phyloP scores from a whole-genome alignment of 2,113 vertebrate species.

The Antidorcas marsupialis region DNA sequence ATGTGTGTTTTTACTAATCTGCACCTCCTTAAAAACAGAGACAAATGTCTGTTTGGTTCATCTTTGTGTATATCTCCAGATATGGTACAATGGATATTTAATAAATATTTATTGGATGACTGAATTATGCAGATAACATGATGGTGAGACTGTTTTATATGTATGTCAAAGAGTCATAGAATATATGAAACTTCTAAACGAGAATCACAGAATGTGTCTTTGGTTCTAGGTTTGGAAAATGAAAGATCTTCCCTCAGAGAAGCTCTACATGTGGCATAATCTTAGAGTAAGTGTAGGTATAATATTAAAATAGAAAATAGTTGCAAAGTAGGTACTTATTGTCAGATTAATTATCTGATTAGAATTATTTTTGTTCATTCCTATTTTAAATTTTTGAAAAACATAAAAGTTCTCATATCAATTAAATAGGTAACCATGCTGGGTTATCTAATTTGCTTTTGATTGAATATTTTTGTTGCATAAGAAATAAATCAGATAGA shows the following conservation, averaged over 20 bases:
- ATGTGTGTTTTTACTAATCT: background rate
- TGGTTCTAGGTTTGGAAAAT: background rate
- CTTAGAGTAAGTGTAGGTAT: background rate
- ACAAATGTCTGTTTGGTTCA: background rate
- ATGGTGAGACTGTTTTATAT: background rate
- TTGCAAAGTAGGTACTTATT: background rate
- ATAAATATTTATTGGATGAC: background rate
- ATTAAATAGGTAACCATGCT: background rate
- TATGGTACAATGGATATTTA: background rate
- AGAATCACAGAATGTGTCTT: background rate
- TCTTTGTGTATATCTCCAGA: background rate
- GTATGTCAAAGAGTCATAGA: background rate
- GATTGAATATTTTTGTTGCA: background rate
- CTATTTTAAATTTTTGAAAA: background rate
- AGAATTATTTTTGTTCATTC: background rate
- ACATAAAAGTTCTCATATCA: background rate
- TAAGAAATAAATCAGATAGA: background rate
- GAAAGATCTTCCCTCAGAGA: background rate
- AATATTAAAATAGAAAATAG: background rate
- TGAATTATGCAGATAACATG: background rate
- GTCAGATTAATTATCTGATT: background rate
- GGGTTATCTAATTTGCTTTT: background rate
- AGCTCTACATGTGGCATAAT: background rate
- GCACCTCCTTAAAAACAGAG: background rate
- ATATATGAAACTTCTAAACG: background rate